Base-by-base conservation (phyloP, 2,888 invertebrate species). In the Muschampia plurimacula region DNA sequence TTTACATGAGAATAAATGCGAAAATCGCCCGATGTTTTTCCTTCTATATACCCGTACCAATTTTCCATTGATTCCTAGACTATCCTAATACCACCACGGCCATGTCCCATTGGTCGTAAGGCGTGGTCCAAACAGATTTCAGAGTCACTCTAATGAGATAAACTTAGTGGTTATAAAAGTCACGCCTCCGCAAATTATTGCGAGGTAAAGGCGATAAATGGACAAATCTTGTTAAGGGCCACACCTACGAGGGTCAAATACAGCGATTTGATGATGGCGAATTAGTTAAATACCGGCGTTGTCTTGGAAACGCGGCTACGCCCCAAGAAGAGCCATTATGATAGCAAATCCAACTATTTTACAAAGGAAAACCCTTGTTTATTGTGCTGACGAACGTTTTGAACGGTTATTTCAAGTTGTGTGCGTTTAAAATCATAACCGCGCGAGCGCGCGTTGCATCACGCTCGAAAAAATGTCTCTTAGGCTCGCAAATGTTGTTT, bases 191-290 rank as follows among this genome's bases (percentile, higher is more conserved):
- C 84, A 83, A 84, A 87, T 87, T 86, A 87, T 83, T 83, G 81
- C 83, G 81, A 84, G 76, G 84, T 79, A 82, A 80, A 83, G 74
- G 78, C 84, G 89, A 90, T 91, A 89, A 90, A 79, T 78, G 70
- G 44, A 77, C 77, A 84, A 89, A 91, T 89, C 90, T 83, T 82
- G 82, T 89, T 90, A 88, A 82, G 75, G 80, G 84, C 89, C 89
- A 88, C 88, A 86, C 88, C 89, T 88, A 84, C 86, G 75, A 75
- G 77, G 78, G 79, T 74, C 77, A 76, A 80, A 68, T 57, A 39
- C 49, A 52, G 22, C 36, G 71, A 60, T 66, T 49, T 66, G 60
- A 60, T 66, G 66, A 69, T 79, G 77, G 79, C 77, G 79, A 81
- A 78, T 80, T 79, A 74, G 77, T 74, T 79, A 77, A 76, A 80